Percentiles rank a stretch among this genome's conserved stretches.
Conservation (phyloP, 1,140 invertebrate genomes). For the Ceratina japonica region DNA sequence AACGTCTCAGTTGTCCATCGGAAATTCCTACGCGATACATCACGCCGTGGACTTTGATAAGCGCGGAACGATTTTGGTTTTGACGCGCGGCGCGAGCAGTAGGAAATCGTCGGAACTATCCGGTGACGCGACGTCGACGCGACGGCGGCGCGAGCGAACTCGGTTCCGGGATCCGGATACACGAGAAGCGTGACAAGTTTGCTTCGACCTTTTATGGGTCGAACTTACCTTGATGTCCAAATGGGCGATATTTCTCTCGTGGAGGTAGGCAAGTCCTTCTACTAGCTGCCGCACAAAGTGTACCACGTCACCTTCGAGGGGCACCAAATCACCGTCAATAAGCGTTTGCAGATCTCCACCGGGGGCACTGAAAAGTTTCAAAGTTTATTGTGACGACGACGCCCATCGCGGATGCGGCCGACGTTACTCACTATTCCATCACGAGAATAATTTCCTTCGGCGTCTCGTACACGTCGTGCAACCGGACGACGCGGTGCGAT, state of each 20-base stretch:
- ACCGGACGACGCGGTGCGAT: constrained; percentile 83
- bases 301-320: constrained; percentile 84
- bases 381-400: not conserved
- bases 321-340: constrained; percentile 87
- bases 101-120: constrained; percentile 48
- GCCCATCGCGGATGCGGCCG: not conserved
- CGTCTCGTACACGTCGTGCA: constrained; percentile 88
- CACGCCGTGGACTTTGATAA: not conserved
- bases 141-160: not conserved
- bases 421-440: constrained; percentile 84
- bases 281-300: constrained; percentile 86
- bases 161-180: constrained; percentile 57
- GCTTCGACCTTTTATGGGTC: constrained; percentile 72
- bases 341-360: constrained; percentile 89
- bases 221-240: constrained; percentile 88
- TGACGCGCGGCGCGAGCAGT: no score
- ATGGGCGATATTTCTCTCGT: constrained; percentile 88
- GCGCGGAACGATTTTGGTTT: not conserved
- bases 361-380: constrained; percentile 82
- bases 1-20: not conserved
- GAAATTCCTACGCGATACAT: not conserved
- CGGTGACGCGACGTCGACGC: constrained; percentile 11
- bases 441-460: constrained; percentile 85
- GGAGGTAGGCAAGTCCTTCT: constrained; percentile 86
- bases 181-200: constrained; percentile 61